Percentiles rank a stretch among this genome's conserved stretches.
Conservation (phyloP, 2,797 vertebrate genomes). For the Rallus crepitans region DNA sequence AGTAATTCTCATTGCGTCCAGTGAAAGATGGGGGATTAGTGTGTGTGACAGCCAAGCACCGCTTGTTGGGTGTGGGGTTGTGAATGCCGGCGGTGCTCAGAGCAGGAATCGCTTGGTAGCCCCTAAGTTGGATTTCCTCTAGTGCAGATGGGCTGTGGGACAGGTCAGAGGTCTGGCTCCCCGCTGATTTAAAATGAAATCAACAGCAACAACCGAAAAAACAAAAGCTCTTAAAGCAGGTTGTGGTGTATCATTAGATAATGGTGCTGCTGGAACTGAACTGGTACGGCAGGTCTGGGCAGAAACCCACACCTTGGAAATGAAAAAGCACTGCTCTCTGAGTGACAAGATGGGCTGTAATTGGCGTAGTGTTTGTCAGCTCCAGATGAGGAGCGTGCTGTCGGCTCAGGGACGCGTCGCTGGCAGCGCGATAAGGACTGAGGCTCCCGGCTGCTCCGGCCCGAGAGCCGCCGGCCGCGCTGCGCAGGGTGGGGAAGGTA, state of each 20-base stretch:
- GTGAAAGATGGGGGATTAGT: neutral
- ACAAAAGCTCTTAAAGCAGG: neutral
- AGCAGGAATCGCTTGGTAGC: neutral
- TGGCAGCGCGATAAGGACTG: neutral
- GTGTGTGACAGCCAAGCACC: neutral
- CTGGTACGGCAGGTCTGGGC: conserved; percentile 50
- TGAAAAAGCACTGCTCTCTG: neutral
- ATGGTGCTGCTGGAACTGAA: neutral
- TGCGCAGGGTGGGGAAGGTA: accelerated
- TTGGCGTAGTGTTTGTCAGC: neutral
- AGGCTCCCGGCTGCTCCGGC: neutral
- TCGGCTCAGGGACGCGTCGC: accelerated
- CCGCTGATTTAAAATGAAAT: neutral
- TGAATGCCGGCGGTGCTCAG: neutral
- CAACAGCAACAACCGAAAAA: neutral
- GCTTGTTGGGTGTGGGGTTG: neutral
- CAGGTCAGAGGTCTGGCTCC: neutral
- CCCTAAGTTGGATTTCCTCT: neutral
- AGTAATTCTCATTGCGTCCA: neutral
- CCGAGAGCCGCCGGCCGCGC: accelerated
- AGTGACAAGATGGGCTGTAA: neutral
- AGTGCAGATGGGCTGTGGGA: neutral
- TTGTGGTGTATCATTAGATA: neutral
- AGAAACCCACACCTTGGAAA: conserved; percentile 31
- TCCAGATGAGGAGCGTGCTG: accelerated